Conservation (phyloP, 2,113 vertebrate species). For the Anser cygnoides region DNA sequence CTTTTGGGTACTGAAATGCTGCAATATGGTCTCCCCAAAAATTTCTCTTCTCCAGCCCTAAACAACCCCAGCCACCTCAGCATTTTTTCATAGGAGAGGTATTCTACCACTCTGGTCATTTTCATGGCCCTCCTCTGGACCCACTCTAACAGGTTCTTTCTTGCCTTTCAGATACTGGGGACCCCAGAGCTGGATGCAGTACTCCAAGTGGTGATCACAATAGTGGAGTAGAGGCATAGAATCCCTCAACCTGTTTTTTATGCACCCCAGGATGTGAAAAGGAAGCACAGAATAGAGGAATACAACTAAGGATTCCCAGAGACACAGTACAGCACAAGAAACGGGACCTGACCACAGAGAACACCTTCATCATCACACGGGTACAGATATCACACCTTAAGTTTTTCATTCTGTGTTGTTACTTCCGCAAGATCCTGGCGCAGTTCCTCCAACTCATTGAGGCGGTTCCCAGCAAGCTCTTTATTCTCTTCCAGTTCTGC, state of each 20-base stretch:
- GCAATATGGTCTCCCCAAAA: not conserved
- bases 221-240: not conserved
- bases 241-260: not conserved
- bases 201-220: not conserved
- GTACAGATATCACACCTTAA: constrained; percentile 78
- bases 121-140: not conserved
- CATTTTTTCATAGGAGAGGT: not conserved
- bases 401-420: constrained; percentile 87
- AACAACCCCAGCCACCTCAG: not conserved
- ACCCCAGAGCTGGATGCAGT: not conserved
- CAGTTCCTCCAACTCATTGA: constrained; percentile 90
- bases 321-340: not conserved
- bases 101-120: not conserved
- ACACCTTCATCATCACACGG: not conserved
- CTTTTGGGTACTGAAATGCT: not conserved
- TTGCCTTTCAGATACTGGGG: not conserved
- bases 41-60: not conserved
- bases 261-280: not conserved
- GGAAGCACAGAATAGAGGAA: not conserved
- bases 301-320: not conserved
- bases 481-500: constrained; percentile 94
- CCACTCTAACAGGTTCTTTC: not conserved
- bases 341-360: not conserved
- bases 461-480: constrained; percentile 91
- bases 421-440: constrained; percentile 91